phyloP scores from a whole-genome alignment of 2,888 invertebrate species.

The Eristalis pertinax region DNA sequence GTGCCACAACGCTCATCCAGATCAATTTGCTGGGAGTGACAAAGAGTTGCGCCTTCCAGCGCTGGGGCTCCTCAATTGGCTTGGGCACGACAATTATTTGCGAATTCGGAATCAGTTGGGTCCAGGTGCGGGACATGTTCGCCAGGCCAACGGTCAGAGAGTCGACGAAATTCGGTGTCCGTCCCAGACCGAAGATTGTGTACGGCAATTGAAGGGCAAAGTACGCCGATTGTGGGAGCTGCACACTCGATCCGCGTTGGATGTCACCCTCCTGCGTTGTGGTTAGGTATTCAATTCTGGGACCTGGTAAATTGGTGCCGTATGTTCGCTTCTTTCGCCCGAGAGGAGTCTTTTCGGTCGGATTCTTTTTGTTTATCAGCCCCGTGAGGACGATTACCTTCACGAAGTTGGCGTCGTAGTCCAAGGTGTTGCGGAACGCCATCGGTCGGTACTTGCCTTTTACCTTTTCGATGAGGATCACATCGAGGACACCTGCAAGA shows the following conservation, averaged over 20 bases:
- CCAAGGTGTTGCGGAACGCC: slow-evolving; percentile 92
- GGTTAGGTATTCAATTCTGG: slow-evolving; percentile 92
- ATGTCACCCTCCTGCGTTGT: slow-evolving; percentile 93
- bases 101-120: slow-evolving; percentile 97
- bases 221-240: slow-evolving; percentile 95
- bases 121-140: slow-evolving; percentile 89
- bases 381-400: slow-evolving; percentile 97
- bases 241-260: slow-evolving; percentile 91
- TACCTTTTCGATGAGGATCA: slow-evolving; percentile 88
- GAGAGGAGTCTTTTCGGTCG: slow-evolving; percentile 87
- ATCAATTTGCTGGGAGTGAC: slow-evolving; percentile 97
- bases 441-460: slow-evolving; percentile 84
- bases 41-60: slow-evolving; percentile 95
- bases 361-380: slow-evolving; percentile 86
- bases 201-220: slow-evolving; percentile 97
- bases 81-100: slow-evolving; percentile 97
- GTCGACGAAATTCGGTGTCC: slow-evolving; percentile 98
- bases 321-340: slow-evolving; percentile 90
- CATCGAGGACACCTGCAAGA: slow-evolving; percentile 87
- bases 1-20: slow-evolving; percentile 93
- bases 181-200: slow-evolving; percentile 97
- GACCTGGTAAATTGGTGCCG: slow-evolving; percentile 96
- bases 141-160: slow-evolving; percentile 90
- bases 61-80: slow-evolving; percentile 88
- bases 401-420: slow-evolving; percentile 97